These are phyloP conservation scores for Chymomyza amoena DNA, from an alignment of 2,888 invertebrate species.

Conservation along the genomic window DNA sequence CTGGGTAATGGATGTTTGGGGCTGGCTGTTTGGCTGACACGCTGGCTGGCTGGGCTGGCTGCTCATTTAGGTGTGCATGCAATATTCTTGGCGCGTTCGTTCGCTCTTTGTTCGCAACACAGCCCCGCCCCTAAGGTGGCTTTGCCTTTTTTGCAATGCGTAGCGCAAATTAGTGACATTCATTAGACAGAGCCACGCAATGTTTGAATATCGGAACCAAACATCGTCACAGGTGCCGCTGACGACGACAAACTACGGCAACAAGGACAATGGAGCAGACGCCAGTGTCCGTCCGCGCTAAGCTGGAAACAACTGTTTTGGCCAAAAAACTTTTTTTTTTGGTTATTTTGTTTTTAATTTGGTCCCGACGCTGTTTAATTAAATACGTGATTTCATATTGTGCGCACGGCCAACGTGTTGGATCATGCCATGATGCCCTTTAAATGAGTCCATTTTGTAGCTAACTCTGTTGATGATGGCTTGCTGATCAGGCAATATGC, in stretches of 20 bases:
- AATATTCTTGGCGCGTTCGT: slow-evolving; percentile 11
- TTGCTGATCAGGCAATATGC: not conserved
- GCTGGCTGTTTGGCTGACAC: too few relatives aligned
- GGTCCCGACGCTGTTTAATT: slow-evolving; percentile 18
- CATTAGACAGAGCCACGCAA: slow-evolving; percentile 16
- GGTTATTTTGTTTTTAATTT: slow-evolving; percentile 14
- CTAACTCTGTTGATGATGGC: not conserved
- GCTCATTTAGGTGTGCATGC: slow-evolving; percentile 21
- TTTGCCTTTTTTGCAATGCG: slow-evolving; percentile 3
- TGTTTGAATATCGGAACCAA: not conserved
- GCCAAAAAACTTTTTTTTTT: not conserved
- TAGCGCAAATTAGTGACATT: slow-evolving; percentile 23
- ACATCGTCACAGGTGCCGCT: not conserved
- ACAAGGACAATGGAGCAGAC: not conserved
- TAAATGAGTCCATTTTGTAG: not conserved
- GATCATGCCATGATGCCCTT: slow-evolving; percentile 3
- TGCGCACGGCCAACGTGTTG: not conserved
- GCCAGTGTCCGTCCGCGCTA: too few relatives aligned
- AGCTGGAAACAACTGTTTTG: too few relatives aligned
- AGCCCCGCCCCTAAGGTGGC: not conserved
- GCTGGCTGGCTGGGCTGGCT: not conserved
- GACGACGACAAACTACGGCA: not conserved
- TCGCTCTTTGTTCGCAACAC: not conserved
- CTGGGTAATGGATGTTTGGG: too few relatives aligned
- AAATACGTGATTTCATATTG: slow-evolving; percentile 21